Conservation (phyloP, 2,888 invertebrate species). For the Herminia tarsipennalis region DNA sequence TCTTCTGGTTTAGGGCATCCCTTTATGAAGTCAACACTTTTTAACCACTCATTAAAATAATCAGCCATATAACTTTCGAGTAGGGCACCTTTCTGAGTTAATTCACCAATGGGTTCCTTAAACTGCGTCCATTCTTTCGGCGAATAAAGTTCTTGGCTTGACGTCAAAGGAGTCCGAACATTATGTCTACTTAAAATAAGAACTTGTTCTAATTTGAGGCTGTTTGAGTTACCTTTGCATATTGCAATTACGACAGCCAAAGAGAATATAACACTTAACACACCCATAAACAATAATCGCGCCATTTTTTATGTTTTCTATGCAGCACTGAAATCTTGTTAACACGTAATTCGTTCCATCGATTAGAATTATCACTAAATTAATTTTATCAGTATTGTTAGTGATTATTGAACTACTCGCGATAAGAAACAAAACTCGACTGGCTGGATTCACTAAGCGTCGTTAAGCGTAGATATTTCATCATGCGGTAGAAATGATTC, state of each 20-base stretch:
- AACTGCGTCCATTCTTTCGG: slow-evolving; percentile 60
- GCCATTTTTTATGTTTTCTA: no score
- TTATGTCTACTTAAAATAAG: slow-evolving; percentile 54
- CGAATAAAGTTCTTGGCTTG: slow-evolving; percentile 49
- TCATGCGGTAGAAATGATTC: no score
- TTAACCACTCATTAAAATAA: slow-evolving; percentile 65
- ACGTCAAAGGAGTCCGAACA: slow-evolving; percentile 61
- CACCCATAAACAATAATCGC: slow-evolving; percentile 9
- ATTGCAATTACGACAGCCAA: slow-evolving; percentile 13
- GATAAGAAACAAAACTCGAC: no score
- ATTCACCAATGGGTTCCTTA: slow-evolving; percentile 50
- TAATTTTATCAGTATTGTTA: no score
- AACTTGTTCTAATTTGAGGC: slow-evolving; percentile 30
- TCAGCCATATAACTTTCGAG: slow-evolving; percentile 69
- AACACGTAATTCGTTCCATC: no score
- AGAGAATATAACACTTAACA: no score
- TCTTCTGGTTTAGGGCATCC: slow-evolving; percentile 53
- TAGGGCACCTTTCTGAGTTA: slow-evolving; percentile 65
- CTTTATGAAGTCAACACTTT: slow-evolving; percentile 48
- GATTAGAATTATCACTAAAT: no score
- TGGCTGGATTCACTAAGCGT: no score
- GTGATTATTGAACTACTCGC: no score
- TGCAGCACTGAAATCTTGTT: no score
- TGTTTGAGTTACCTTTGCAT: slow-evolving; percentile 20
- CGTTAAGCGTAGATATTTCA: no score